These are phyloP conservation scores for Erpornis zantholeuca DNA, from an alignment of 2,113 vertebrate species.

Conservation along the genomic window DNA sequence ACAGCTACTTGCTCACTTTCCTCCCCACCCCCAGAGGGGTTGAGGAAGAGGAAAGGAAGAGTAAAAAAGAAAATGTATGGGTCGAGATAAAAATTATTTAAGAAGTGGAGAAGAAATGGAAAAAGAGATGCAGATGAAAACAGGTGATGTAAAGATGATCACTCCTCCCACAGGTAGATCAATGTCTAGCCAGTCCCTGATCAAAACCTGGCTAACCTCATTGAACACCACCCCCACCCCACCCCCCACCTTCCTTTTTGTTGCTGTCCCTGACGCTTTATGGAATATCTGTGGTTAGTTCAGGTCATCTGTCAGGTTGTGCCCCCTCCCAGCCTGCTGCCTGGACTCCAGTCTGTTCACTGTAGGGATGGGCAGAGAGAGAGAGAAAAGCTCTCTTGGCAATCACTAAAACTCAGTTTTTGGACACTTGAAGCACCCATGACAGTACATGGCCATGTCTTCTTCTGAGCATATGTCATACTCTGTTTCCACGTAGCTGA, in stretches of 20 bases:
- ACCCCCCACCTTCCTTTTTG: neutral
- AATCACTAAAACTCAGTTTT: neutral
- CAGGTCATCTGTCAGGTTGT: neutral
- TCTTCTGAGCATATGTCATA: neutral
- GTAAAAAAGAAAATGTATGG: neutral
- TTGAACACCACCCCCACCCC: fast-evolving
- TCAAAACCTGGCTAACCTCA: neutral
- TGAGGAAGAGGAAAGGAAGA: neutral
- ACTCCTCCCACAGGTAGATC: neutral
- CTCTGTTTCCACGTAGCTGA: neutral
- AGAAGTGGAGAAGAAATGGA: neutral
- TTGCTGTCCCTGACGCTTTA: neutral
- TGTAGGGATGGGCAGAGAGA: neutral
- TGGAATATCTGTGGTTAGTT: neutral
- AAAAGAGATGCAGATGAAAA: neutral
- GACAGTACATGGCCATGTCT: neutral
- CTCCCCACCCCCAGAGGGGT: fast-evolving
- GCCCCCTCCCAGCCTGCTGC: neutral
- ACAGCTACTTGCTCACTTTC: neutral
- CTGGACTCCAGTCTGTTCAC: neutral
- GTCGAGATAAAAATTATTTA: neutral
- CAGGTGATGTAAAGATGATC: neutral
- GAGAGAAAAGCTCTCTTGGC: neutral
- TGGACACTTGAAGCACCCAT: neutral
- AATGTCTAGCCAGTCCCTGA: neutral